Evolutionary conservation across 2,888 invertebrate species (phyloP).

Genomic region (Pterostichus niger): DNA sequence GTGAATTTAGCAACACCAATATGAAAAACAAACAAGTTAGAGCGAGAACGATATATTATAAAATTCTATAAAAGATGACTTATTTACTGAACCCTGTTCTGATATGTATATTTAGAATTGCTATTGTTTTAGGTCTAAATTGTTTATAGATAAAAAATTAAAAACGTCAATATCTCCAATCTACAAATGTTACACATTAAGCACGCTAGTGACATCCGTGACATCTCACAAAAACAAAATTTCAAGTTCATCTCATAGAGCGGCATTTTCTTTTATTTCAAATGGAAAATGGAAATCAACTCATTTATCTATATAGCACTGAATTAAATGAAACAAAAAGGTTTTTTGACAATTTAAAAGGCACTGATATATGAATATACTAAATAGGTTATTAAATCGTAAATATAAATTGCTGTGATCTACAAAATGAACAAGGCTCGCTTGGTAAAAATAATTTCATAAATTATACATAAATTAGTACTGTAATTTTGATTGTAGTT

Average conservation of each 20-base stretch:
- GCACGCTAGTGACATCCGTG: no score
- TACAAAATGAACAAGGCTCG: constrained; percentile 31
- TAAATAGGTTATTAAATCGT: constrained; percentile 20
- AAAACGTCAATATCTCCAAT: no score
- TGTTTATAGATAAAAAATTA: no score
- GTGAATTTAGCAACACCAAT: constrained; percentile 13
- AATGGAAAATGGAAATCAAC: neutral
- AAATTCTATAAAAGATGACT: no score
- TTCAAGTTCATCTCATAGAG: no score
- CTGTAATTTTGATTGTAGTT: constrained; percentile 29
- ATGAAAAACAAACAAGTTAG: neutral
- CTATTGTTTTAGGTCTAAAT: no score
- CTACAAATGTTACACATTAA: no score
- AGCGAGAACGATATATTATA: neutral
- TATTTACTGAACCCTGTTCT: no score
- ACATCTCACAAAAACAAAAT: no score
- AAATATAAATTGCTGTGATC: constrained; percentile 27
- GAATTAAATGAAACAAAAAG: constrained; percentile 24
- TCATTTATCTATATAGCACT: constrained; percentile 5
- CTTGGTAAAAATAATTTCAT: constrained; percentile 25
- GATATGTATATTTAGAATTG: no score
- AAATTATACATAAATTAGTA: neutral
- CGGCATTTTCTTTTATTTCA: no score
- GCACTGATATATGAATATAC: constrained; percentile 1
- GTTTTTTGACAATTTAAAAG: constrained; percentile 22